Evolutionary conservation across 2,113 vertebrate genomes (phyloP), one percentile per base, ranked within the genome.

Genomic region (Alosa alosa): DNA sequence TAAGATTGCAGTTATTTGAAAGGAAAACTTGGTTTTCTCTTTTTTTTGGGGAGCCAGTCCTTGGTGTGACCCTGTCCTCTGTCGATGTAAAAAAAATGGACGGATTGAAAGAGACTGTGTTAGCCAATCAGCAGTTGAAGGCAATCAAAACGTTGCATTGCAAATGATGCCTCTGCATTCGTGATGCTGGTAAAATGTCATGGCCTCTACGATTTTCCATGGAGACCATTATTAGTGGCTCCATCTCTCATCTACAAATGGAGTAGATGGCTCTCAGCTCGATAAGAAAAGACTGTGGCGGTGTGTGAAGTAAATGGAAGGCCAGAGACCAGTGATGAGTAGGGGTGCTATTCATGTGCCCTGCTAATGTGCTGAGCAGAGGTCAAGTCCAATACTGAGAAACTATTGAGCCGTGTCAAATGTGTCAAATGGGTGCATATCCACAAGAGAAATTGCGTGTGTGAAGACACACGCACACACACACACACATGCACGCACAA

Each of bases 1-100:
- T 78, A 78, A 78, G 72, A 78, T 78, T 78, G 36, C 72, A 78
- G 72, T 36, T 39, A 78, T 78, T 78, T 41, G 72, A 78, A 78
- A 78, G 72, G 72, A 78, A 78, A 78, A 78, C 72, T 78, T 78
- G 72, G 13, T 78, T 78, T 78, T 78, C 31, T 39, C 31, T 78
- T 78, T 78, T 78, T 78, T 13, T 72, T 8, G 31, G 31, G n/a
- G 31, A 10, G 68, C 72, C 72, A 39, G 72, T 78, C 25, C 31
- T 83, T 49, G 50, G 49, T 55, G 50, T 83, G 82, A 52, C 82
- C 47, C 46, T 52, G 17, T 72, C 25, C 10, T 72, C 64, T 25
- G n/a, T 41, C 36, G 72, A 36, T 5, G n/a, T 1, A 36, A 44
- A 44, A 2, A 44, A 2, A 44, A 36, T 15, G 31, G 13, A 36